phyloP scores from a whole-genome alignment of 2,797 vertebrate genomes.

The Xiphorhynchus erythropygius region DNA sequence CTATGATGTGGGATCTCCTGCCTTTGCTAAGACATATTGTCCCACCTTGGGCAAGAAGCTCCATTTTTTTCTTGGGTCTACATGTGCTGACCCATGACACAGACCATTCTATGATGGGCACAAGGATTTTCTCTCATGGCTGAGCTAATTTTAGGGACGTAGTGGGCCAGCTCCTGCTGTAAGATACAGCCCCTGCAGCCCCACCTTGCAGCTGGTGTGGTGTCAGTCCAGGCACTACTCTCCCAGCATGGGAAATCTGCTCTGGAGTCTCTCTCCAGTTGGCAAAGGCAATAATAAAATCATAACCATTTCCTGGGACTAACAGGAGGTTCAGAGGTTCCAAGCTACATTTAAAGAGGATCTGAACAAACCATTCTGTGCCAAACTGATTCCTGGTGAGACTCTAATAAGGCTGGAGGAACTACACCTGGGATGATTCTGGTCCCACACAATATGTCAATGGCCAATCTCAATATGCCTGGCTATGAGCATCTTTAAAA shows the following conservation, averaged over 20 bases:
- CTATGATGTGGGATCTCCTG: background rate
- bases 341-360: background rate
- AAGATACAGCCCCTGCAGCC: background rate
- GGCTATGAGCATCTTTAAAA: background rate
- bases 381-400: background rate
- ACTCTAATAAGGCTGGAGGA: background rate
- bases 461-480: background rate
- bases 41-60: background rate
- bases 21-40: background rate
- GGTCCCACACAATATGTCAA: background rate
- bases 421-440: background rate
- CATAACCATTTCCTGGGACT: background rate
- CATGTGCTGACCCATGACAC: background rate
- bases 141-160: background rate
- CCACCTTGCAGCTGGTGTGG: background rate
- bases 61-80: background rate
- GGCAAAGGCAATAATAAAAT: background rate
- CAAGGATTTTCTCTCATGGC: background rate
- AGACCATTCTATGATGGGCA: background rate
- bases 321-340: background rate
- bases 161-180: background rate
- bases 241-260: background rate
- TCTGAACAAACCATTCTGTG: background rate
- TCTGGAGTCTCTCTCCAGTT: background rate
- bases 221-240: background rate